Conservation (phyloP, 2,888 invertebrate genomes). For the Rhamphomyia laevipes region DNA sequence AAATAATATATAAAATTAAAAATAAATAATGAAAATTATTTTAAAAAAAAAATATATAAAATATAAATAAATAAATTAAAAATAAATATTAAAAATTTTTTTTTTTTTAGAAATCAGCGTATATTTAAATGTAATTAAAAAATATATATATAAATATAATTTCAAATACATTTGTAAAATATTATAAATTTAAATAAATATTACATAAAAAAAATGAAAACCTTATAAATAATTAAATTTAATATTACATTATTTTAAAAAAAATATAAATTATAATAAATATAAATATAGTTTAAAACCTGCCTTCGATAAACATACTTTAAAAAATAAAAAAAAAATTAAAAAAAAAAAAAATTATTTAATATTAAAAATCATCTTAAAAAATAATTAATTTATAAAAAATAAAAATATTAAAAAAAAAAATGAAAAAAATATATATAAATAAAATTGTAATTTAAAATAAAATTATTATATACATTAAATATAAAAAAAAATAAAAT, state of each 20-base stretch:
- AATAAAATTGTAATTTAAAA: too few species aligned
- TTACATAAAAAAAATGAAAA: constrained; percentile 1
- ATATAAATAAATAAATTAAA: too few species aligned
- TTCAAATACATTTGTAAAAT: neutral
- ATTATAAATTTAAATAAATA: neutral
- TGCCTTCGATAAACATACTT: constrained; percentile 12
- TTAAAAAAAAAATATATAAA: constrained; percentile 2
- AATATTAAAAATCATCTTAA: too few species aligned
- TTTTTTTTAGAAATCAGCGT: constrained; percentile 13
- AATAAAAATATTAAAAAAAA: too few species aligned
- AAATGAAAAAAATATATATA: too few species aligned
- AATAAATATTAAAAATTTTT: too few species aligned
- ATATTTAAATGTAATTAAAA: constrained; percentile 7
- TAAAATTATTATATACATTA: too few species aligned
- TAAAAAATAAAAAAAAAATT: constrained; percentile 1
- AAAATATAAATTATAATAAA: neutral
- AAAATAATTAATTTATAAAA: too few species aligned
- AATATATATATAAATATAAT: too few species aligned
- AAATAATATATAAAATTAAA: constrained; percentile 12
- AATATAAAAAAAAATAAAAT: too few species aligned
- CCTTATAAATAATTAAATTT: too few species aligned
- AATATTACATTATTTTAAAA: too few species aligned
- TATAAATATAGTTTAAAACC: constrained; percentile 14
- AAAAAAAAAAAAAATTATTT: neutral
- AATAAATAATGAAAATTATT: constrained; percentile 8